Percentiles rank a stretch among this genome's conserved stretches.
phyloP scores from a whole-genome alignment of 2,797 vertebrate genomes.

The Betta splendens region DNA sequence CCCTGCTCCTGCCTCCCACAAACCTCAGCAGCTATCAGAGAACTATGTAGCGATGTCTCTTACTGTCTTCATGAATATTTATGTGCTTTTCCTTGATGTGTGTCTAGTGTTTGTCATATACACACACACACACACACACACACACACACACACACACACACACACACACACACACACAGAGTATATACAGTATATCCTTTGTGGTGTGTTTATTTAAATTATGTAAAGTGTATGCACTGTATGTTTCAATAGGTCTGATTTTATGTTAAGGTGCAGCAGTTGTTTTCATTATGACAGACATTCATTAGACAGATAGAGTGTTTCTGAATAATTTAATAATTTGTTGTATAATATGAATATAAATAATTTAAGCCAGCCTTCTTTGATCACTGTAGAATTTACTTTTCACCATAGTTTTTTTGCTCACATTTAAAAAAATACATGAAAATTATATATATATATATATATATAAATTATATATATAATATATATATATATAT shows the following conservation, averaged over 20 bases:
- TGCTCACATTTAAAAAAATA: no score
- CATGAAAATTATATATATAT: no score
- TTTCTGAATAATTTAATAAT: background rate
- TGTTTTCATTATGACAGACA: background rate
- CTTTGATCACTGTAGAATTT: background rate
- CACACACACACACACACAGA: no score
- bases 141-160: no score
- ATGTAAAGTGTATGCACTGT: slow-evolving; percentile 22
- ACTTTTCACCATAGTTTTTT: background rate
- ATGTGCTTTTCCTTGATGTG: slow-evolving; percentile 34
- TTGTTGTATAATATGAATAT: background rate
- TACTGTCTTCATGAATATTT: slow-evolving; percentile 34
- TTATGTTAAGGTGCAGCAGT: background rate
- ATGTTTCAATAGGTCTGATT: slow-evolving; percentile 26
- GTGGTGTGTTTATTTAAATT: slow-evolving; percentile 9
- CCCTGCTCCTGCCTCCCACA: slow-evolving; percentile 46
- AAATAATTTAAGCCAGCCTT: background rate
- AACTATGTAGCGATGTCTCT: slow-evolving; percentile 26
- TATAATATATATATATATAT: no score
- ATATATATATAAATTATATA: no score
- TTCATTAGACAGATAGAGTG: background rate
- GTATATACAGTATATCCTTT: slow-evolving; percentile 38
- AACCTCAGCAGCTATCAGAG: slow-evolving; percentile 42
- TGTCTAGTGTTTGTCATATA: slow-evolving; percentile 37
- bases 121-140: no score